Evolutionary conservation across 2,888 invertebrate genomes (phyloP).

Genomic region (Nymphalis urticae): DNA sequence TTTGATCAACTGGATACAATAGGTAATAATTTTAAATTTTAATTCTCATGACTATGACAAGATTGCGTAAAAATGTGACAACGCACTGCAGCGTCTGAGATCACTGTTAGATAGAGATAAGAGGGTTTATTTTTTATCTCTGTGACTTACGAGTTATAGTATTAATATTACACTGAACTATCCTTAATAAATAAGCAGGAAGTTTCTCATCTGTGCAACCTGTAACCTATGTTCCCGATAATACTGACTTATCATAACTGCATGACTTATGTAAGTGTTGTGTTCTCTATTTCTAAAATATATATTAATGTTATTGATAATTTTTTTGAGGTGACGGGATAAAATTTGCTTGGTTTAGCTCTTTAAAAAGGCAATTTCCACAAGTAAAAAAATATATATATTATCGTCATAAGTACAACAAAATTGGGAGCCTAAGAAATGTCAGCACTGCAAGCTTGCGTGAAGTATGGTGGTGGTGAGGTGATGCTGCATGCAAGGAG

Average conservation of each 20-base stretch:
- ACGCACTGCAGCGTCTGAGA: slow-evolving; percentile 27
- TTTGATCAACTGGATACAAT: neutral
- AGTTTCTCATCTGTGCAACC: slow-evolving; percentile 17
- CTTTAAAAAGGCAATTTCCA: slow-evolving; percentile 1
- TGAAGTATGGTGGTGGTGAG: slow-evolving; percentile 30
- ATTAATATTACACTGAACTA: neutral
- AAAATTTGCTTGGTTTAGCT: slow-evolving; percentile 6
- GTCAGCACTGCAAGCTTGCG: slow-evolving; percentile 25
- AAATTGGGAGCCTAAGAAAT: slow-evolving; percentile 1
- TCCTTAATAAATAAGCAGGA: slow-evolving; percentile 6
- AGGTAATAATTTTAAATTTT: neutral
- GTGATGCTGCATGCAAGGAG: slow-evolving; percentile 39
- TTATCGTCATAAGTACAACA: neutral
- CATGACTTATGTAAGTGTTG: neutral
- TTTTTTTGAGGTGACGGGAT: slow-evolving; percentile 3
- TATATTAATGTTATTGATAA: neutral
- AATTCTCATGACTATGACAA: slow-evolving; percentile 2
- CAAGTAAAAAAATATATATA: neutral
- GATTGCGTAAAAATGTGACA: slow-evolving; percentile 31
- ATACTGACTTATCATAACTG: neutral
- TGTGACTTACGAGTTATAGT: neutral
- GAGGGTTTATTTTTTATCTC: slow-evolving; percentile 7
- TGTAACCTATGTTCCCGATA: slow-evolving; percentile 15
- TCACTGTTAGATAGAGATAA: slow-evolving; percentile 3
- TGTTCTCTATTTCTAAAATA: neutral